Base-by-base conservation (phyloP, 1,140 invertebrate species). In the Plutomurus gul region DNA sequence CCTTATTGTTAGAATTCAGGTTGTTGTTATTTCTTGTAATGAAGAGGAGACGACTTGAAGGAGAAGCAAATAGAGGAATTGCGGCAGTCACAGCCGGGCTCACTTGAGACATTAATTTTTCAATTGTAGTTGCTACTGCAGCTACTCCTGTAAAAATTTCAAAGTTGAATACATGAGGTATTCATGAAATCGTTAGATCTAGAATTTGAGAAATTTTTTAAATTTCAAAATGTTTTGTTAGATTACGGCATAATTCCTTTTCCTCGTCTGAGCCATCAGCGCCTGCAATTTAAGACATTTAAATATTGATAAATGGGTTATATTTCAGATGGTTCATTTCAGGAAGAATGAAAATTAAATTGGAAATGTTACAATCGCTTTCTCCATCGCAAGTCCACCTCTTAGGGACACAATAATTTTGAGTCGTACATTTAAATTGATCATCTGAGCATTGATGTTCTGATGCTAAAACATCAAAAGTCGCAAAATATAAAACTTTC, bases 201-300 rank as follows among this genome's bases (percentile, higher is more conserved):
- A 43, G n/a, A 43, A n/a, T 43, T 43, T 43, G 39, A 43, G 39
- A n/a, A 43, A 43, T 43, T 43, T 13, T 43, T 43, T 43, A 13
- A 43, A 43, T 43, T 10, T 43, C 16, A n/a, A 30, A 33, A 6
- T 13, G n/a, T 65, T 33, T 72, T 72, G 30, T 8, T 46, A 46
- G 43, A 51, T 43, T 77, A 77, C 72, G 71, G 51, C 77, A 79
- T 49, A 79, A 51, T 33, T 79, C 77, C 25, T 56, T 40, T 25
- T 75, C 72, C 33, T 79, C 77, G 51, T 79, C 77, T n/a, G n/a
- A n/a, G n/a, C n/a, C n/a, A n/a, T n/a, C n/a, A n/a, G n/a, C n/a
- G n/a, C n/a, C n/a, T n/a, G n/a, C n/a, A n/a, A n/a, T n/a, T n/a
- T n/a, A n/a, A n/a, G n/a, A n/a, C n/a, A n/a, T n/a, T n/a, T n/a